These are phyloP conservation scores for Euura lappo DNA, from an alignment of 1,140 invertebrate species.

Conservation along the genomic window DNA sequence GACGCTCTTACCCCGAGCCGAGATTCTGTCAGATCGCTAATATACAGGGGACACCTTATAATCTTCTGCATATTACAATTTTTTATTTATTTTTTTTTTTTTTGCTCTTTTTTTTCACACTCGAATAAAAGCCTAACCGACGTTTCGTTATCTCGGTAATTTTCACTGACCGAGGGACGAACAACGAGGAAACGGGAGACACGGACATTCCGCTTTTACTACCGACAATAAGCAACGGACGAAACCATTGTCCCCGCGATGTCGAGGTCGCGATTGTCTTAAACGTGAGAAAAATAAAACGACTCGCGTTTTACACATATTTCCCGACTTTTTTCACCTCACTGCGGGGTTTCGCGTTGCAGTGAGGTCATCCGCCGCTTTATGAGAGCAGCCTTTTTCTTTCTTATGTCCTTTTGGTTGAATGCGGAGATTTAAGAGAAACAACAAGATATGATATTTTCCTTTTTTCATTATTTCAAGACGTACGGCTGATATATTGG, in stretches of 20 bases:
- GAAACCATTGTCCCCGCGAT: background rate
- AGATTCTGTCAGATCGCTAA: background rate
- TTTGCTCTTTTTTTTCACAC: background rate
- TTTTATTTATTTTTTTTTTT: background rate
- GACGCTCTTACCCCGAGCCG: background rate
- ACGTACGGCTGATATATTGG: too few relatives aligned
- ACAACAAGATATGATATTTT: too few relatives aligned
- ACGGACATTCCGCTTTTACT: background rate
- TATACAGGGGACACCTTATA: too few relatives aligned
- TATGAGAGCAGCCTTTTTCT: too few relatives aligned
- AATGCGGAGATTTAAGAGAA: too few relatives aligned
- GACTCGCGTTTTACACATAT: background rate
- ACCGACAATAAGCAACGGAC: background rate
- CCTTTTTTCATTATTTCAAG: too few relatives aligned
- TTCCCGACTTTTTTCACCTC: too few relatives aligned
- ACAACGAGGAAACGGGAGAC: background rate
- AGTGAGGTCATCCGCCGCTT: too few relatives aligned
- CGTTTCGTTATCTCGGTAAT: background rate
- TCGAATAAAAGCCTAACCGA: background rate
- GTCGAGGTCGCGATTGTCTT: background rate
- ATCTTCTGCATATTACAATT: too few relatives aligned
- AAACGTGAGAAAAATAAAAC: background rate
- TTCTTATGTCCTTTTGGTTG: too few relatives aligned
- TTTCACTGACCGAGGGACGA: background rate
- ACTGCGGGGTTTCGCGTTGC: too few relatives aligned